Evolutionary conservation across 2,888 invertebrate genomes (phyloP).

Genomic region (Thera obeliscata): DNA sequence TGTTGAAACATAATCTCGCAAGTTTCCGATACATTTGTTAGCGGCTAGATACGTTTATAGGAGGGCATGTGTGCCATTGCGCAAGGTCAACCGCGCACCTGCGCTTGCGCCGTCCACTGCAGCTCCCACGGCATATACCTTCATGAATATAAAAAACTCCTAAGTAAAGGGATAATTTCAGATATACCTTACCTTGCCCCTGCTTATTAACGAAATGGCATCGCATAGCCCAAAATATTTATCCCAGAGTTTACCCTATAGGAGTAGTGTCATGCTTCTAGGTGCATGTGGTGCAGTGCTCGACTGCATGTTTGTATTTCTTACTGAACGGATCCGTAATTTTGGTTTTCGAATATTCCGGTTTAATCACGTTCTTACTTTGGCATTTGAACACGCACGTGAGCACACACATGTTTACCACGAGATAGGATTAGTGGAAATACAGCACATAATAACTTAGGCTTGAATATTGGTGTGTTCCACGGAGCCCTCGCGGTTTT

Average conservation of each 20-base stretch:
- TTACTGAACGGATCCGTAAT: neutral
- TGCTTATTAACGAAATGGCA: slow-evolving; percentile 44
- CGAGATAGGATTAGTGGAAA: neutral
- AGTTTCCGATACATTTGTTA: slow-evolving; percentile 74
- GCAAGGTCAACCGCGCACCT: slow-evolving; percentile 78
- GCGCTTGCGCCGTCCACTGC: slow-evolving; percentile 61
- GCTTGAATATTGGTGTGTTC: neutral
- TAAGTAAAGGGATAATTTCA: slow-evolving; percentile 58
- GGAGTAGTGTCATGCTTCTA: no score
- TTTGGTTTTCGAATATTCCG: neutral
- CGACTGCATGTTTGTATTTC: neutral
- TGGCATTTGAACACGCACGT: neutral
- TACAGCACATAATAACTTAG: neutral
- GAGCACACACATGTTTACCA: neutral
- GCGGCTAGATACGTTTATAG: slow-evolving; percentile 64
- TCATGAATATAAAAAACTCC: slow-evolving; percentile 60
- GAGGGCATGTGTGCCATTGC: slow-evolving; percentile 70
- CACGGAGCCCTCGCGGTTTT: slow-evolving; percentile 1
- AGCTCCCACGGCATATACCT: slow-evolving; percentile 65
- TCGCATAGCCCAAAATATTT: neutral
- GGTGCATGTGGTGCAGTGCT: no score
- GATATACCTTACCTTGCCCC: slow-evolving; percentile 56
- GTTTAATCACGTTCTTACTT: neutral
- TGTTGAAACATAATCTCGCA: slow-evolving; percentile 74
- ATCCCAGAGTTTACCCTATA: neutral